These are phyloP conservation scores for Cyphomyrus discorhynchus DNA, from an alignment of 2,113 vertebrate species.

Conservation along the genomic window DNA sequence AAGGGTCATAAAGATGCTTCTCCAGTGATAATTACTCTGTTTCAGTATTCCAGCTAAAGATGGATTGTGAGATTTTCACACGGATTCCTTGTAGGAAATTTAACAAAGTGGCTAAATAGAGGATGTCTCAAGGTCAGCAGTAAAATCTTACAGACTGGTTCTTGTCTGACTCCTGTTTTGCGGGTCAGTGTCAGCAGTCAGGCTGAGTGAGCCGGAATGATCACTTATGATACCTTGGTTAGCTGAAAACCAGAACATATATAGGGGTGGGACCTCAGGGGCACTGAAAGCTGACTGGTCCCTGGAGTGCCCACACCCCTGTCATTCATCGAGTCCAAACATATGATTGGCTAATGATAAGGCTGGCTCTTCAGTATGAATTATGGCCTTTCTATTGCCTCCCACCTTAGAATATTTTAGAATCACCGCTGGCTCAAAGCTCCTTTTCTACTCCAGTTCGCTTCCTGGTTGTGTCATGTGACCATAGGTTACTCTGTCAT, in stretches of 20 bases:
- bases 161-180: not conserved
- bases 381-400: not conserved
- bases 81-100: not conserved
- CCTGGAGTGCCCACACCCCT: not conserved
- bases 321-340: not conserved
- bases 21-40: not conserved
- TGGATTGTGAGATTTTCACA: not conserved
- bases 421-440: not conserved
- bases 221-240: not conserved
- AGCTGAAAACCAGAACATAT: not conserved
- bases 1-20: not conserved
- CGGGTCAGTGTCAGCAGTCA: not conserved
- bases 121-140: not conserved
- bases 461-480: not conserved
- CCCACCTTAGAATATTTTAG: not conserved
- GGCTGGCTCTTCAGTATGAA: not conserved
- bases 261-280: not conserved
- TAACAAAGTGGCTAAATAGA: not conserved
- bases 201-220: not conserved
- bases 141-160: not conserved
- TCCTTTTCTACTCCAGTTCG: not conserved
- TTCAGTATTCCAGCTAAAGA: not conserved
- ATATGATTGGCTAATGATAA: not conserved
- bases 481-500: not conserved
- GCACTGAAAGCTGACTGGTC: not conserved